A percentile compares a stretch with the other conserved stretches of the same genome.
These are phyloP conservation scores for Cephus cinctus DNA, from an alignment of 1,140 invertebrate species.

Conservation along the genomic window DNA sequence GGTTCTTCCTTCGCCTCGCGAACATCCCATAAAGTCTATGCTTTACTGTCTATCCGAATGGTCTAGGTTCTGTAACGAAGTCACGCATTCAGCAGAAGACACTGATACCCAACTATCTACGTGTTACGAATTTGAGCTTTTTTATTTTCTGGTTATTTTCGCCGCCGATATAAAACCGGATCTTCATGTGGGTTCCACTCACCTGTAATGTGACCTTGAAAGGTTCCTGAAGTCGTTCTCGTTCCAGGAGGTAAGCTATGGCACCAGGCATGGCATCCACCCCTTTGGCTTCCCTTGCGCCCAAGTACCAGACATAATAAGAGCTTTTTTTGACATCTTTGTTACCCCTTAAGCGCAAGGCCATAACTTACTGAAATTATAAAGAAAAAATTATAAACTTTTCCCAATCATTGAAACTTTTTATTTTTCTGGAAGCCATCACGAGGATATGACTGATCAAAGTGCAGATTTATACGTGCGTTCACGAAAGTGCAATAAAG, in stretches of 20 bases:
- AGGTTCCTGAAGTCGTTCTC: slow-evolving; percentile 83
- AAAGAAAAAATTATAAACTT: neutral
- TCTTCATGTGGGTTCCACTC: slow-evolving; percentile 21
- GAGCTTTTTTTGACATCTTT: slow-evolving; percentile 93
- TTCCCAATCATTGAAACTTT: too few species aligned
- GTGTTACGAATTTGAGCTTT: neutral
- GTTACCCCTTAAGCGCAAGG: slow-evolving; percentile 63
- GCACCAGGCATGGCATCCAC: slow-evolving; percentile 73
- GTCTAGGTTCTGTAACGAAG: neutral
- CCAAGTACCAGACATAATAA: slow-evolving; percentile 98
- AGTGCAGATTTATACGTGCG: too few species aligned
- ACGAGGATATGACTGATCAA: too few species aligned
- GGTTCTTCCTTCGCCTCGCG: too few species aligned
- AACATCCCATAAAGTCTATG: too few species aligned
- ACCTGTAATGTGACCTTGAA: slow-evolving; percentile 83
- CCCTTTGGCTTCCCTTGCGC: slow-evolving; percentile 90
- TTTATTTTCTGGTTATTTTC: neutral
- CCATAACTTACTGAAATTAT: slow-evolving; percentile 42
- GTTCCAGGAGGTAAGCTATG: slow-evolving; percentile 78
- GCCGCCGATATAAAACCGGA: neutral
- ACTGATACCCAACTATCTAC: neutral
- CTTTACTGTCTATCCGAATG: too few species aligned
- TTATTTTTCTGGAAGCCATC: too few species aligned
- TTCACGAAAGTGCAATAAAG: too few species aligned
- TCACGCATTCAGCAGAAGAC: neutral